A percentile compares a stretch with the other conserved stretches of the same genome.
Evolutionary conservation across 2,797 vertebrate genomes (phyloP).

Genomic region (Enteromius trimaculatus): DNA sequence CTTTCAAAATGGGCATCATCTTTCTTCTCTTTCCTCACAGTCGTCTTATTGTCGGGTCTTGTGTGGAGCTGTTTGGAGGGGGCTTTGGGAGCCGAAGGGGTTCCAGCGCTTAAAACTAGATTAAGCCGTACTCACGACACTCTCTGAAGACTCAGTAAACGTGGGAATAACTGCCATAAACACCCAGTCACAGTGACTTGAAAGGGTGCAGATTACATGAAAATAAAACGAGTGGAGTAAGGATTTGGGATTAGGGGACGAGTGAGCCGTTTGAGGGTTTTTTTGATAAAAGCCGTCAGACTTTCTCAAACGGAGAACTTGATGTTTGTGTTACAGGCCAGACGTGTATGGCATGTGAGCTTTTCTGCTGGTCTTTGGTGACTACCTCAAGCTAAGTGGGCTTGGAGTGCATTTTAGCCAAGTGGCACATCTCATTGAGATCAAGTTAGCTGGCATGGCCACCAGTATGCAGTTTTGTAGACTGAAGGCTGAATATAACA

Average conservation of each 20-base stretch:
- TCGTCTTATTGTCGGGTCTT: conserved; percentile 29
- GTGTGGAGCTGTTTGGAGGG: conserved; percentile 17
- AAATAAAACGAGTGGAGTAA: conserved; percentile 26
- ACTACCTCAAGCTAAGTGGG: conserved; percentile 10
- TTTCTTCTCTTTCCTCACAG: conserved; percentile 27
- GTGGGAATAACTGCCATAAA: conserved; percentile 22
- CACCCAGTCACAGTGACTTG: conserved; percentile 40
- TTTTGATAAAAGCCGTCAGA: conserved; percentile 36
- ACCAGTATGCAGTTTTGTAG: neutral
- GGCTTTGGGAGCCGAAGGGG: neutral
- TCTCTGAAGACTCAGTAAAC: conserved; percentile 42
- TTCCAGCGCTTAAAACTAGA: conserved; percentile 48
- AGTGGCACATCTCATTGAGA: conserved; percentile 28
- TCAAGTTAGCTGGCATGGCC: conserved; percentile 18
- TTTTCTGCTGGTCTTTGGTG: neutral
- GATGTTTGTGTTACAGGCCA: conserved; percentile 12
- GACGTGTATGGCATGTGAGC: neutral
- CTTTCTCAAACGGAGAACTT: conserved; percentile 19
- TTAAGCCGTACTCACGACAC: conserved; percentile 46
- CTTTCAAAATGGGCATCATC: neutral
- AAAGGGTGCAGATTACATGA: conserved; percentile 39
- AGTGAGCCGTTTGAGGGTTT: conserved; percentile 37
- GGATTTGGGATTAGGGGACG: conserved; percentile 49
- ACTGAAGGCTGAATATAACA: neutral
- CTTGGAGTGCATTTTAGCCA: conserved; percentile 1